These are phyloP conservation scores for Pogonomyrmex californicus DNA, from an alignment of 1,140 invertebrate species.

Conservation along the genomic window DNA sequence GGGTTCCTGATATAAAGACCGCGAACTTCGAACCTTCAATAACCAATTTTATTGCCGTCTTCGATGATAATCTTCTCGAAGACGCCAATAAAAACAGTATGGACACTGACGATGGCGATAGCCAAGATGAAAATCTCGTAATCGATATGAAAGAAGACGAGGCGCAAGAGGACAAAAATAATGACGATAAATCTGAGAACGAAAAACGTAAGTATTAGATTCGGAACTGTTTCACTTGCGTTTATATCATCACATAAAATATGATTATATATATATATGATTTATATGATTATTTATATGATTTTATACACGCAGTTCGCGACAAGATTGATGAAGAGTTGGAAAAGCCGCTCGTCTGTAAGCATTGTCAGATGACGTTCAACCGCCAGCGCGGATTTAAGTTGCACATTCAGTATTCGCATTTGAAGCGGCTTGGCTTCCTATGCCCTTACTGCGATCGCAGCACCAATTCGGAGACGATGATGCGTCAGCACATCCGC, in stretches of 20 bases:
- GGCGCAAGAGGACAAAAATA: background rate
- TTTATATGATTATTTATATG: background rate
- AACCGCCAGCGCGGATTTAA: slow-evolving; percentile 82
- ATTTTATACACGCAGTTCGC: slow-evolving; percentile 14
- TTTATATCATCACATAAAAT: background rate
- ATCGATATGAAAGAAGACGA: slow-evolving; percentile 75
- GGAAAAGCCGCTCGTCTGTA: slow-evolving; percentile 76
- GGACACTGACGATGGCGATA: slow-evolving; percentile 70
- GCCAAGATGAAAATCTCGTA: slow-evolving; percentile 69
- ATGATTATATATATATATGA: slow-evolving; percentile 3
- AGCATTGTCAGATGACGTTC: slow-evolving; percentile 83
- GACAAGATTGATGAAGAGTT: background rate
- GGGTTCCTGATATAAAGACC: background rate
- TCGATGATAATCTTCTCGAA: slow-evolving; percentile 16
- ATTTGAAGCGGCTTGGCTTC: slow-evolving; percentile 82
- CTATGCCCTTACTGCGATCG: slow-evolving; percentile 84
- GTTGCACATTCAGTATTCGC: slow-evolving; percentile 82
- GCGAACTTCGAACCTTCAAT: slow-evolving; percentile 23
- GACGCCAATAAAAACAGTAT: slow-evolving; percentile 4
- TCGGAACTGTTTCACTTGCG: background rate
- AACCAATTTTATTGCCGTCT: background rate
- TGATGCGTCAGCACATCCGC: slow-evolving; percentile 81
- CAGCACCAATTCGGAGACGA: slow-evolving; percentile 77
- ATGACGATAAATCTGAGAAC: background rate
- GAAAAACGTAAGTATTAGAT: slow-evolving; percentile 50